These are phyloP conservation scores for Brienomyrus brachyistius DNA, from an alignment of 2,113 vertebrate genomes.

Conservation along the genomic window DNA sequence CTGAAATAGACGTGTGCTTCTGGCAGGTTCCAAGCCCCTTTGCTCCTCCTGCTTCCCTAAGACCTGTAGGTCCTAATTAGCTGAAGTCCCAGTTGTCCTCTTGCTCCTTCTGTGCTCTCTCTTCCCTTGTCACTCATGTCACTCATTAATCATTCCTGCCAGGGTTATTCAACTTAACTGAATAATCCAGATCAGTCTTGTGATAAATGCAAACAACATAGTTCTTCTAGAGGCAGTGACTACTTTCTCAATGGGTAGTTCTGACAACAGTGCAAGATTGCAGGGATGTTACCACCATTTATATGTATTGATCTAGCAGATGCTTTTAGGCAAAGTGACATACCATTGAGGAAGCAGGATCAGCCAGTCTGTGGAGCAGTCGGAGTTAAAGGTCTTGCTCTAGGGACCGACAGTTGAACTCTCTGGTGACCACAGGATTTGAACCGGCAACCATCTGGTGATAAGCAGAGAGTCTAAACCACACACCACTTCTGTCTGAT, in stretches of 20 bases:
- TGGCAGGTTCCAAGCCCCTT: neutral
- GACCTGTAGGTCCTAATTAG: conserved; percentile 20
- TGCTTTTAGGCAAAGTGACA: neutral
- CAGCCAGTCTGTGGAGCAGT: neutral
- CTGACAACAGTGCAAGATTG: neutral
- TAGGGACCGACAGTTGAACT: neutral
- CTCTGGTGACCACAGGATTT: neutral
- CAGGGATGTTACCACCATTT: neutral
- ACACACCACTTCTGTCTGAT: neutral
- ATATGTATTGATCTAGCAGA: neutral
- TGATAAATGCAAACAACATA: neutral
- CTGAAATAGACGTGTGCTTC: conserved; percentile 9
- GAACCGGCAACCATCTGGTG: neutral
- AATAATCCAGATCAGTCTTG: neutral
- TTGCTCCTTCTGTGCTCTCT: neutral
- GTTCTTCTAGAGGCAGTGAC: neutral
- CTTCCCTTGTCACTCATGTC: neutral
- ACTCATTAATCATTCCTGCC: neutral
- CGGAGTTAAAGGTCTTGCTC: neutral
- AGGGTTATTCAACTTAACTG: neutral
- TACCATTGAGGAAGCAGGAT: neutral
- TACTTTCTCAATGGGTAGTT: neutral
- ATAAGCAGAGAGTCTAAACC: neutral
- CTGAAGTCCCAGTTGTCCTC: neutral
- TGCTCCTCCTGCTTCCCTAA: neutral